Evolutionary conservation across 2,797 vertebrate genomes (phyloP), one percentile per base, ranked within the genome.

Genomic region (Melanotaenia pygmaea): DNA sequence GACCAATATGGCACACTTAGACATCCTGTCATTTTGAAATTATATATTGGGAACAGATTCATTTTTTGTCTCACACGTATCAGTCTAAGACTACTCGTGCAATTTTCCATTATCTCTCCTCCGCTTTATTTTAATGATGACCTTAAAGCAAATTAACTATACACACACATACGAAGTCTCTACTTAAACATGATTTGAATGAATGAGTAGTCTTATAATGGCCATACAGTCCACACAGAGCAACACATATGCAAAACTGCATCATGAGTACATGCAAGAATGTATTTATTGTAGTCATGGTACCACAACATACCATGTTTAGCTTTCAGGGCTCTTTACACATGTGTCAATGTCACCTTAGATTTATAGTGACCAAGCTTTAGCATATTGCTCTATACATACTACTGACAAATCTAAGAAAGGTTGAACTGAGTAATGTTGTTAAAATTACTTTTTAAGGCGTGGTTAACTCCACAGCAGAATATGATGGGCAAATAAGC

Each of bases 281-380:
- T 87, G 64, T 88, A 87, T 82, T 77, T 64, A 82, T 84, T 77
- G 66, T 64, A 77, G 82, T 79, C 30, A 81, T 82, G 68, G 67
- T 70, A 79, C 66, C 77, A 82, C 63, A 74, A 14, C 40, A 61
- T 38, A 71, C 77, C 88, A 88, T 82, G 86, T 90, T 93, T 88
- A 91, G 81, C 77, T 76, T 86, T 81, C 77, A 58, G 77, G 80
- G 80, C 72, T 72, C 53, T 85, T 83, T 86, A 89, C 80, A 80
- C 71, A 58, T 81, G 74, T 81, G 74, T 91, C 89, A 93, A 90
- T 87, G 88, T 90, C 88, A 92, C 89, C 85, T 87, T 81, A 88
- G 58, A 77, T 75, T 76, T 72, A 76, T 74, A 77, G 58, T 75
- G 58, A 53, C 64, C 56, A 79, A 28, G 66, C 63, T 82, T 75